Evolutionary conservation across 2,113 vertebrate genomes (phyloP).

Genomic region (Eubucco bourcierii): DNA sequence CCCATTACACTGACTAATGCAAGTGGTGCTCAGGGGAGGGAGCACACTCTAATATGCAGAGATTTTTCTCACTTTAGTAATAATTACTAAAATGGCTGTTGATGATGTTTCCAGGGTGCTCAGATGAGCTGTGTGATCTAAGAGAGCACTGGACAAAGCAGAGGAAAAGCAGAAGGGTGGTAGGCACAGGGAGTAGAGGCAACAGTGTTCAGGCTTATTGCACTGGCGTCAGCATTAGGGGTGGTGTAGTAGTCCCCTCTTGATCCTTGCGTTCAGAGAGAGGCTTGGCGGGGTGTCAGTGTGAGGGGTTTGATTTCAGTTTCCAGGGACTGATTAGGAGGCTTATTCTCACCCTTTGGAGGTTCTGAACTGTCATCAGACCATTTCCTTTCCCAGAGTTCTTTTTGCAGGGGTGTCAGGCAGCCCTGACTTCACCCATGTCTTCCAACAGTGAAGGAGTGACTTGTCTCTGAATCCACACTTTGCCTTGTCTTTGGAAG

Average conservation of each 20-base stretch:
- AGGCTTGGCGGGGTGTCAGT: neutral
- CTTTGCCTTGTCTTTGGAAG: neutral
- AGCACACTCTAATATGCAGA: neutral
- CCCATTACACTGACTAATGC: slow-evolving; percentile 12
- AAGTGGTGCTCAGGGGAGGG: neutral
- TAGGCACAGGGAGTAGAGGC: neutral
- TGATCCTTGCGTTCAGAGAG: neutral
- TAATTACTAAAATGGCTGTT: neutral
- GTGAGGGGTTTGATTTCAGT: neutral
- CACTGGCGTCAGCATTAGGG: neutral
- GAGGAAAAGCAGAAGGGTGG: neutral
- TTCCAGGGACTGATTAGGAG: neutral
- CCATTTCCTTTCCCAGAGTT: neutral
- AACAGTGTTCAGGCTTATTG: neutral
- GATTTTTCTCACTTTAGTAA: neutral
- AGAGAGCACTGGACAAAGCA: neutral
- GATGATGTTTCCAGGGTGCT: neutral
- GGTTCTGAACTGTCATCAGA: neutral
- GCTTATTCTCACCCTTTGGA: neutral
- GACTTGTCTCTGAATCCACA: neutral
- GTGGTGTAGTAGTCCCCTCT: neutral
- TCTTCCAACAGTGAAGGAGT: neutral
- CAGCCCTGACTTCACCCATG: neutral
- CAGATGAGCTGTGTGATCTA: neutral
- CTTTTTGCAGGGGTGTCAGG: neutral